These are phyloP conservation scores for Lasioglossum calceatum DNA, from an alignment of 2,888 invertebrate species.

Conservation along the genomic window DNA sequence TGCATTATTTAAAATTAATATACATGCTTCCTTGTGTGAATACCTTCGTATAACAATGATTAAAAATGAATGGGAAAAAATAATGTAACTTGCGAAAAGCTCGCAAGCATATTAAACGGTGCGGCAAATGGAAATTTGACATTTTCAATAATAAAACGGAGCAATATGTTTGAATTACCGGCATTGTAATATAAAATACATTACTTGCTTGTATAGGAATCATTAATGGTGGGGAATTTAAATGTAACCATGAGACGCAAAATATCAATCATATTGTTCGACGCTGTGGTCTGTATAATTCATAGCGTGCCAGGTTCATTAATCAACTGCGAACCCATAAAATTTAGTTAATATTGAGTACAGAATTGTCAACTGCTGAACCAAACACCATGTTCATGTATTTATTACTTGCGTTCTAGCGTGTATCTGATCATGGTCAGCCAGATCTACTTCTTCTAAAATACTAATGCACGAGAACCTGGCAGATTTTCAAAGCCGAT, in stretches of 20 bases:
- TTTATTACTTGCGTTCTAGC: neutral
- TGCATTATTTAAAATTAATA: no score
- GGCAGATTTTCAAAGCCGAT: neutral
- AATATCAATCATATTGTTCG: neutral
- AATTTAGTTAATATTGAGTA: neutral
- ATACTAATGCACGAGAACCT: neutral
- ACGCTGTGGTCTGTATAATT: neutral
- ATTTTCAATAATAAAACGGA: neutral
- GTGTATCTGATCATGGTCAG: neutral
- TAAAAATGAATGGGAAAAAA: neutral
- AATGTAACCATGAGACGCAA: neutral
- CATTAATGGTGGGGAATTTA: neutral
- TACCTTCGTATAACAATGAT: neutral
- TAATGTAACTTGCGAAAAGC: neutral
- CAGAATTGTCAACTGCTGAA: neutral
- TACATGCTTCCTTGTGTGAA: neutral
- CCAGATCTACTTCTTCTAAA: neutral
- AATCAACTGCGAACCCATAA: neutral
- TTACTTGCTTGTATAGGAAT: neutral
- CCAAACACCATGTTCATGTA: neutral
- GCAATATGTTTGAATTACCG: neutral
- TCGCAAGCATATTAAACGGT: neutral
- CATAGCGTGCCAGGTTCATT: neutral
- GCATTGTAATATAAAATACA: neutral
- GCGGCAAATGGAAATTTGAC: neutral